A percentile compares a stretch with the other conserved stretches of the same genome.
phyloP scores from a whole-genome alignment of 2,797 vertebrate species.

The Notolabrus celidotus region DNA sequence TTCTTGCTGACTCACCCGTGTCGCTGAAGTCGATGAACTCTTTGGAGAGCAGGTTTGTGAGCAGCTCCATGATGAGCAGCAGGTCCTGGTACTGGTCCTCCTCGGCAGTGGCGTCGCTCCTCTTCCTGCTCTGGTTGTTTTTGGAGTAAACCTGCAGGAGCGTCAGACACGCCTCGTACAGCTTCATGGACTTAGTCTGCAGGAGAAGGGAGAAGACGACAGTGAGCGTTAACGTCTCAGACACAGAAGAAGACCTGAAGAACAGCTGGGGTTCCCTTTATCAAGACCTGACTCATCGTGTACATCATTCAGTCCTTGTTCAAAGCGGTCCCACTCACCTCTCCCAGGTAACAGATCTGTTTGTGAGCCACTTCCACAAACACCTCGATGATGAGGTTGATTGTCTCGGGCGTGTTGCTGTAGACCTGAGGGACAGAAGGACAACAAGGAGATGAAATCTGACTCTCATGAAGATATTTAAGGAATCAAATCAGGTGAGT shows the following conservation, averaged over 20 bases:
- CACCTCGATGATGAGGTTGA: conserved; percentile 99
- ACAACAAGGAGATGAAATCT: neutral
- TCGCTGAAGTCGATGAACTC: conserved; percentile 99
- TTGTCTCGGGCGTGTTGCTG: conserved; percentile 97
- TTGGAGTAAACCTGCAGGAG: conserved; percentile 98
- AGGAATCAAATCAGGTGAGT: neutral
- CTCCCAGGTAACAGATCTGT: conserved; percentile 99
- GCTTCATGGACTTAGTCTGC: conserved; percentile 97
- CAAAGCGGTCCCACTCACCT: conserved; percentile 83
- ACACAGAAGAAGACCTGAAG: neutral
- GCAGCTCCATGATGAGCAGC: conserved; percentile 99
- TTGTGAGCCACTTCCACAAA: conserved; percentile 99
- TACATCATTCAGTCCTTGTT: too few relatives aligned
- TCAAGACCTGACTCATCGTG: too few relatives aligned
- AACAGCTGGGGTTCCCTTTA: too few relatives aligned
- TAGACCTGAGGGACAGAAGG: conserved; percentile 79
- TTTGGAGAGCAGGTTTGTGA: conserved; percentile 98
- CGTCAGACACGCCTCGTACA: conserved; percentile 97
- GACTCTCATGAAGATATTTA: neutral
- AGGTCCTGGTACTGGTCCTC: conserved; percentile 99
- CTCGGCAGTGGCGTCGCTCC: conserved; percentile 92
- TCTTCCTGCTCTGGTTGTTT: conserved; percentile 94
- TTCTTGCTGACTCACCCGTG: conserved; percentile 85
- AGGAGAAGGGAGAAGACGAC: neutral
- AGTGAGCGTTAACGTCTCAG: neutral